Evolutionary conservation across 2,888 invertebrate species (phyloP).

Genomic region (Galerucella calmariensis): DNA sequence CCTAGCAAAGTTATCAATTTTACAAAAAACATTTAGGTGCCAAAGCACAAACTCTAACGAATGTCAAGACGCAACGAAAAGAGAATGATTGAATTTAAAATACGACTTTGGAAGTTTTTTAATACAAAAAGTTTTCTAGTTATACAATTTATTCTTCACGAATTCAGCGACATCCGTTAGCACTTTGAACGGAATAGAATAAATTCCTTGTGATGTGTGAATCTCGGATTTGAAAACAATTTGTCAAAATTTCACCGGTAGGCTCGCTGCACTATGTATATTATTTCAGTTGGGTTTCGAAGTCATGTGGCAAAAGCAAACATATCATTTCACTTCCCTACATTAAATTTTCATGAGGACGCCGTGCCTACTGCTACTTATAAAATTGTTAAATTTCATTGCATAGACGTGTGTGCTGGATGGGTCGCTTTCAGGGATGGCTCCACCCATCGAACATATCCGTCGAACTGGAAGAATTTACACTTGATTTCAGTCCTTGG

Average conservation of each 20-base stretch:
- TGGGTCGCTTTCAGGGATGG: neutral
- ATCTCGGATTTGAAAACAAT: slow-evolving; percentile 2
- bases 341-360: slow-evolving; percentile 39
- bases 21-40: neutral
- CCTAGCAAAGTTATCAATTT: neutral
- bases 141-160: neutral
- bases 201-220: neutral
- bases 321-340: slow-evolving; percentile 39
- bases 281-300: neutral
- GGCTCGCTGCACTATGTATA: neutral
- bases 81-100: neutral
- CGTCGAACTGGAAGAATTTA: neutral
- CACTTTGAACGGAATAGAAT: neutral
- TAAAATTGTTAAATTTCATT: slow-evolving; percentile 42
- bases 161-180: neutral
- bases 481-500: no score
- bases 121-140: slow-evolving; percentile 2
- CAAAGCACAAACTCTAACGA: neutral
- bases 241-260: neutral
- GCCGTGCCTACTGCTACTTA: slow-evolving; percentile 30
- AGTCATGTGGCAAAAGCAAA: slow-evolving; percentile 30
- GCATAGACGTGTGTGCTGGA: slow-evolving; percentile 11
- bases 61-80: neutral
- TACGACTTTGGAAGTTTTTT: neutral
- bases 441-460: neutral